Evolutionary conservation across 1,140 invertebrate species (phyloP).

Genomic region (Caenorhabditis remanei): DNA sequence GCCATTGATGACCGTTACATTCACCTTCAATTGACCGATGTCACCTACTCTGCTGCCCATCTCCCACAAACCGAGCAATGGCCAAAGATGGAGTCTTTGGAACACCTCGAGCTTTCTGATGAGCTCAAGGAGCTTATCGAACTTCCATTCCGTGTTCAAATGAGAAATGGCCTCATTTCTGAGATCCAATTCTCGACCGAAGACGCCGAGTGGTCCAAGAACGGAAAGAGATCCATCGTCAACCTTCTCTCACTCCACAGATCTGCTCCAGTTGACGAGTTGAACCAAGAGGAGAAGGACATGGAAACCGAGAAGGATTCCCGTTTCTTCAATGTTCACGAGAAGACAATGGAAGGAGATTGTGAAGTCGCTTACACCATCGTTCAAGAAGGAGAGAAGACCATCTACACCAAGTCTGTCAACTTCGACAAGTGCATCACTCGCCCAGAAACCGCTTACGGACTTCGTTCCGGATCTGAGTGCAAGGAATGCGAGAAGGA

Average conservation of each 20-base stretch:
- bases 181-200: constrained; percentile 65
- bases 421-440: constrained; percentile 75
- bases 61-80: neutral
- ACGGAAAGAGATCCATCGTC: constrained; percentile 76
- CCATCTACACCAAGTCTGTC: constrained; percentile 72
- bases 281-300: neutral
- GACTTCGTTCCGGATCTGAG: constrained; percentile 59
- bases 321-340: constrained; percentile 56
- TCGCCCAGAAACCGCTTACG: constrained; percentile 68
- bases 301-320: constrained; percentile 24
- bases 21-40: constrained; percentile 55
- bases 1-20: constrained; percentile 38
- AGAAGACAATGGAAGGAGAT: constrained; percentile 70
- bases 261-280: constrained; percentile 68
- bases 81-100: constrained; percentile 55
- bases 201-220: constrained; percentile 75
- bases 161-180: constrained; percentile 57
- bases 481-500: constrained; percentile 62
- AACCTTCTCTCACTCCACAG: constrained; percentile 76
- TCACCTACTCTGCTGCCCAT: constrained; percentile 46
- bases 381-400: constrained; percentile 55
- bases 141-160: constrained; percentile 55
- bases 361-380: constrained; percentile 70
- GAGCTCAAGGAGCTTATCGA: constrained; percentile 50
- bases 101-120: constrained; percentile 16